Evolutionary conservation across 2,797 vertebrate genomes (phyloP), one percentile per base, ranked within the genome.

Genomic region (Pseudomugil tenellus): DNA sequence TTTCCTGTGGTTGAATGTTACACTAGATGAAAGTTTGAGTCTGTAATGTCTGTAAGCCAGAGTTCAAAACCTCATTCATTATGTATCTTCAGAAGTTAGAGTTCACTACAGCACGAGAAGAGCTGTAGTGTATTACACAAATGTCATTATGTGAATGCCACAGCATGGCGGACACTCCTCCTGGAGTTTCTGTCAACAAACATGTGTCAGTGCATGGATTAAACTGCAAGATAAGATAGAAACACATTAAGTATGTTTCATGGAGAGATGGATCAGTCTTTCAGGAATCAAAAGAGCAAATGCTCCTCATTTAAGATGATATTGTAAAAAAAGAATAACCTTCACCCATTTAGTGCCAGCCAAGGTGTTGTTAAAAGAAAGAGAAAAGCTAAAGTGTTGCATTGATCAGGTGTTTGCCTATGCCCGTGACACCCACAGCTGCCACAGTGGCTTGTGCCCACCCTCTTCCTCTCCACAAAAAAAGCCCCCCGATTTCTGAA

Each of bases 401-500:
- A 1, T 23, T 58, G 54, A 58, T 65, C 12, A 46, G 34, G 67
- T 59, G 41, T 48, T 56, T 51, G 54, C 19, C 28, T 34, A 1
- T 70, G 39, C n/a, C 46, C 5, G 13, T 34, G 16, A 74, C 53
- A 67, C 53, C 39, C 63, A 48, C 72, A 80, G 62, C 63, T 70
- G 70, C 59, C 63, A 43, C 39, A 59, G 54, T 76, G 29, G 26
- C 70, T 72, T 52, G 59, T 37, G 43, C 59, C 43, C 43, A 14
- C 43, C 17, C 32, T 62, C 54, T 60, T 71, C 32, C 54, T 55
- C 43, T 72, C 34, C 51, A 76, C 51, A 80, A 65, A 76, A 61
- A 31, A 61, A 63, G 77, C 58, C 29, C 43, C 54, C 54, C 57
- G 53, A 11, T 65, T 63, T 58, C 75, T 77, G 49, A 69, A 60